A percentile compares a stretch with the other conserved stretches of the same genome.
These are phyloP conservation scores for Ichneumon xanthorius DNA, from an alignment of 2,888 invertebrate genomes.

Conservation along the genomic window DNA sequence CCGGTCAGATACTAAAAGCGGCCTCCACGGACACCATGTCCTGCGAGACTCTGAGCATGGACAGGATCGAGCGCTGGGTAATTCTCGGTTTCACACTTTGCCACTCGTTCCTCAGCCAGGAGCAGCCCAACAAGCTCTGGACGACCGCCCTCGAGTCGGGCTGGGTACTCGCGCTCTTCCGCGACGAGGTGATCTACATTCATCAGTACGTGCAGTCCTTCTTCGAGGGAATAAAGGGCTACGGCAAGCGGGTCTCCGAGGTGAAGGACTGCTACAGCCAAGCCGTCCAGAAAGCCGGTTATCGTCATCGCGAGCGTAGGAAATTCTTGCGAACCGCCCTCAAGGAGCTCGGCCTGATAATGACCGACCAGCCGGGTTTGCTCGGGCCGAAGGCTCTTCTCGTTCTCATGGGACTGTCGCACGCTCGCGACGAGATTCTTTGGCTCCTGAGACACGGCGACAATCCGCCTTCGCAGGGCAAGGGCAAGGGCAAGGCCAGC, in stretches of 20 bases:
- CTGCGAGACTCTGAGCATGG: slow-evolving; percentile 98
- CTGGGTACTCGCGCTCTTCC: slow-evolving; percentile 97
- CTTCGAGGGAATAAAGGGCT: slow-evolving; percentile 98
- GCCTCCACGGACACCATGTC: slow-evolving; percentile 98
- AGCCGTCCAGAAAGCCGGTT: slow-evolving; percentile 95
- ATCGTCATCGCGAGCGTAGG: slow-evolving; percentile 96
- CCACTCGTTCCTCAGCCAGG: slow-evolving; percentile 93
- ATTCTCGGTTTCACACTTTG: slow-evolving; percentile 97
- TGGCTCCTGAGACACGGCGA: slow-evolving; percentile 99
- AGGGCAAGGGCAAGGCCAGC: slow-evolving; percentile 94
- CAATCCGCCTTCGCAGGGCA: slow-evolving; percentile 94
- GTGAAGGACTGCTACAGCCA: slow-evolving; percentile 97
- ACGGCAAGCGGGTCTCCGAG: slow-evolving; percentile 96
- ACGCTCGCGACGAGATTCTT: slow-evolving; percentile 98
- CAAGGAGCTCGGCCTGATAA: slow-evolving; percentile 96
- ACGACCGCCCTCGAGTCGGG: slow-evolving; percentile 95
- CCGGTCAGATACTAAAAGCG: slow-evolving; percentile 97
- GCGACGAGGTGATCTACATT: slow-evolving; percentile 98
- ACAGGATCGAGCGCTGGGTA: slow-evolving; percentile 98
- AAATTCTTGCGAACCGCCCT: slow-evolving; percentile 98
- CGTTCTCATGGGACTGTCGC: slow-evolving; percentile 98
- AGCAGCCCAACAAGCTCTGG: slow-evolving; percentile 95
- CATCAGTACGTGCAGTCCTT: slow-evolving; percentile 97
- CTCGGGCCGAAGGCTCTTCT: slow-evolving; percentile 98
- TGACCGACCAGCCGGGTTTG: slow-evolving; percentile 99